Base-by-base conservation (phyloP, 2,888 invertebrate species). In the Drosophila testacea region DNA sequence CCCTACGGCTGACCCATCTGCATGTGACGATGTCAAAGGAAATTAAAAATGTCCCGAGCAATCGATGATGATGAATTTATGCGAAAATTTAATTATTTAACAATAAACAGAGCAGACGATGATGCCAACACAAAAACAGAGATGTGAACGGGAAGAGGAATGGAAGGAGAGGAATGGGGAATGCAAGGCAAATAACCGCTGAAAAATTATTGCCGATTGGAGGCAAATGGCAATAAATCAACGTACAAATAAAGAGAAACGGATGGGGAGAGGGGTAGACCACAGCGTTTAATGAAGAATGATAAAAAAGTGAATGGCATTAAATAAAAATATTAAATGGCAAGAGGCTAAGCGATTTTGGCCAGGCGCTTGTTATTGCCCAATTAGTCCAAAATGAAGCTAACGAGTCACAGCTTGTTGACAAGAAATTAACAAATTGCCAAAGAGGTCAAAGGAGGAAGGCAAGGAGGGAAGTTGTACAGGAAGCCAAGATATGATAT, bases 21-120 rank as follows among this genome's bases (percentile, higher is more conserved):
- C 9, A 56, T 63, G 39, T 47, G 56, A 39, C 46, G 65, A 56
- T 73, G 82, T 88, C 83, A 77, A 84, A 72, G 82, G 77, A 83
- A 87, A 83, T 87, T 79, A 79, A 83, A 83, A 84, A 71, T 47
- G 48, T 62, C 27, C 59, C 59, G 69, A 62, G 22, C 73, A 76
- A 67, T 69, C 78, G 67, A 75, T 81, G 72, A 82, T 83, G 82
- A 84, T 87, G 80, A 85, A 83, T 88, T 83, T 83, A 87, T 87
- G 75, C 77, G 85, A 84, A 87, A 75, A 87, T 87, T 83, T 83
- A 83, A 87, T 84, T 87, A 83, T 83, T 82, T 71, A 70, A 73
- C 83, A 74, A 70, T 75, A 84, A 87, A 83, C 85, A 88, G 77
- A 71, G 61, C 75, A 60, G 74, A 61, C 56, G 68, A 63, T 44